Evolutionary conservation across 2,888 invertebrate genomes (phyloP).

Genomic region (Archaeoteleia sp.): DNA sequence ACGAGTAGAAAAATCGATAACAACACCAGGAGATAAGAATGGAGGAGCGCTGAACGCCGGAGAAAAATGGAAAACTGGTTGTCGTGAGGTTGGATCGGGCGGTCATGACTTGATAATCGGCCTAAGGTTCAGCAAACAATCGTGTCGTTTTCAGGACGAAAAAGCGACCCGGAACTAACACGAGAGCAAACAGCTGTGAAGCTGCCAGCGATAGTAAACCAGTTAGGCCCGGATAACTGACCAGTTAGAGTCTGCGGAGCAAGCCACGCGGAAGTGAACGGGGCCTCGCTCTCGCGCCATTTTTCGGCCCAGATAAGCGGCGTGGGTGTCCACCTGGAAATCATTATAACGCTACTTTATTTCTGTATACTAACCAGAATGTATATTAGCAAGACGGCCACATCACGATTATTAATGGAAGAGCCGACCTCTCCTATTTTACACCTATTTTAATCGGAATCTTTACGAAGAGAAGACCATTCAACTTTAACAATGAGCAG

Average conservation of each 20-base stretch:
- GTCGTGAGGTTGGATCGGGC: constrained; percentile 54
- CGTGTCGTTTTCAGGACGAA: constrained; percentile 66
- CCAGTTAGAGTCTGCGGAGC: constrained; percentile 15
- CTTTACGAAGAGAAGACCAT: no score
- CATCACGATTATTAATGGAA: not conserved
- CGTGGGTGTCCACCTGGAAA: constrained; percentile 71
- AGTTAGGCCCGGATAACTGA: constrained; percentile 8
- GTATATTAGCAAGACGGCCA: not conserved
- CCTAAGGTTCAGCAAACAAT: constrained; percentile 35
- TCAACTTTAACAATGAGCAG: no score
- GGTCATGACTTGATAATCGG: constrained; percentile 56
- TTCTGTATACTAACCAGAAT: not conserved
- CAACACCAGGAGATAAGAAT: constrained; percentile 18
- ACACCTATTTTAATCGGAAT: no score
- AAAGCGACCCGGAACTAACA: constrained; percentile 65
- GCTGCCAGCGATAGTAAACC: constrained; percentile 7
- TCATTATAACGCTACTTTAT: constrained; percentile 46
- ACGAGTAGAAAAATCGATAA: no score
- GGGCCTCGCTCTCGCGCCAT: constrained; percentile 61
- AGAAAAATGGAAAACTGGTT: constrained; percentile 58
- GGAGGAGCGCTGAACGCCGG: constrained; percentile 37
- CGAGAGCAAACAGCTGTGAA: constrained; percentile 7
- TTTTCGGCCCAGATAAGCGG: constrained; percentile 70
- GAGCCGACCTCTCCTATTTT: no score
- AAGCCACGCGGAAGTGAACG: constrained; percentile 69